These are phyloP conservation scores for Venturia canescens DNA, from an alignment of 1,140 invertebrate genomes.

Conservation along the genomic window DNA sequence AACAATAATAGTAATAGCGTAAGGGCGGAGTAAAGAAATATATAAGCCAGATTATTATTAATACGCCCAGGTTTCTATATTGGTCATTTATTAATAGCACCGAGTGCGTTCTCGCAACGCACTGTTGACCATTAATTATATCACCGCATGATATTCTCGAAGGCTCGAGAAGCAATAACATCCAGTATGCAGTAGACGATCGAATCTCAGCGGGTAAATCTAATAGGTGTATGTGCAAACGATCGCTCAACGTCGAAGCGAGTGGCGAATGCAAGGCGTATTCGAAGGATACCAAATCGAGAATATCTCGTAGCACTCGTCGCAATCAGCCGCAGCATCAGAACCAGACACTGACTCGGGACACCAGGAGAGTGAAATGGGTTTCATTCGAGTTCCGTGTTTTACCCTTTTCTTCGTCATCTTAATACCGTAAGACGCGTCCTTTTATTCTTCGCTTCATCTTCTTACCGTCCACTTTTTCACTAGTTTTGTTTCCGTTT, in stretches of 20 bases:
- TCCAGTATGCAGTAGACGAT: conserved; percentile 10
- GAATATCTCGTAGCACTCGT: conserved; percentile 19
- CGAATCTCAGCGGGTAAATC: conserved; percentile 4
- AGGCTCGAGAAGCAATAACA: conserved; percentile 22
- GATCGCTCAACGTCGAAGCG: conserved; percentile 21
- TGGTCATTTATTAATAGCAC: conserved; percentile 28
- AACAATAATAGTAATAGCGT: conserved; percentile 6
- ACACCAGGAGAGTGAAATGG: conserved; percentile 14
- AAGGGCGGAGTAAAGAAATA: conserved; percentile 5
- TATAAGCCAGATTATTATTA: conserved; percentile 23
- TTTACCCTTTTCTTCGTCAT: conserved; percentile 21
- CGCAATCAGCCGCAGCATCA: conserved; percentile 11
- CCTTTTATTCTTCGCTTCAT: conserved; percentile 15
- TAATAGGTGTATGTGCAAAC: conserved; percentile 11
- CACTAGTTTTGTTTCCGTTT: not conserved
- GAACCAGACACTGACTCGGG: conserved; percentile 23
- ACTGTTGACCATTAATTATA: conserved; percentile 24
- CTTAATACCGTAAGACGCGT: conserved; percentile 16
- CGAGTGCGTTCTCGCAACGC: conserved; percentile 29
- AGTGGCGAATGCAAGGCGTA: not conserved
- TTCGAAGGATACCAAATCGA: conserved; percentile 15
- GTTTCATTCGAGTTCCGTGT: conserved; percentile 8
- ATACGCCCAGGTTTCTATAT: conserved; percentile 23
- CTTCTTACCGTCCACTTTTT: conserved; percentile 5
- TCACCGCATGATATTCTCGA: conserved; percentile 19